Evolutionary conservation across 2,797 vertebrate genomes (phyloP).

Genomic region (Bufotes viridis): DNA sequence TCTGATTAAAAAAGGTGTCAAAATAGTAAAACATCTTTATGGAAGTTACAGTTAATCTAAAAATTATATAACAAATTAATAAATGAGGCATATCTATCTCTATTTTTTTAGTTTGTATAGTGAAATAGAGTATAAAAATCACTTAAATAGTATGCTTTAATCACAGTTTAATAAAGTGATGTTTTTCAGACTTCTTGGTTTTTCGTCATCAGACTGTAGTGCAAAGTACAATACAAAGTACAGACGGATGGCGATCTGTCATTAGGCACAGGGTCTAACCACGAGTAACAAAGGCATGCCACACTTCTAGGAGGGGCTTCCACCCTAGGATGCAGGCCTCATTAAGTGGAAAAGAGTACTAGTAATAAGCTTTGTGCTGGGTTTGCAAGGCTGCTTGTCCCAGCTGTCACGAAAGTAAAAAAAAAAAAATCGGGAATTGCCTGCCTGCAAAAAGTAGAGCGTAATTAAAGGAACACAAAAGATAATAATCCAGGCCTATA

Average conservation of each 20-base stretch:
- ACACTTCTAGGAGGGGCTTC: slow-evolving; percentile 93
- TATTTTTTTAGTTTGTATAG: background rate
- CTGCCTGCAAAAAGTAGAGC: slow-evolving; percentile 75
- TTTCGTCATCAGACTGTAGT: slow-evolving; percentile 74
- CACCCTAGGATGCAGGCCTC: slow-evolving; percentile 84
- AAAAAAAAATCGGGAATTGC: slow-evolving; percentile 78
- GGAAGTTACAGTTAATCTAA: background rate
- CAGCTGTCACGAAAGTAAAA: slow-evolving; percentile 89
- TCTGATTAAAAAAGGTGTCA: too few relatives aligned
- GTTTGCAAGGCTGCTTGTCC: slow-evolving; percentile 79
- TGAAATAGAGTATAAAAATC: background rate
- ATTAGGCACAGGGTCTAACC: slow-evolving; percentile 66
- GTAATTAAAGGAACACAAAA: slow-evolving; percentile 80
- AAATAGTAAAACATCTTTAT: background rate
- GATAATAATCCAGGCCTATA: slow-evolving; percentile 74
- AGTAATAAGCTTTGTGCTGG: slow-evolving; percentile 92
- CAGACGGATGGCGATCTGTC: slow-evolving; percentile 76
- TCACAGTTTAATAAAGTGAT: background rate
- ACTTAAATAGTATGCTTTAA: background rate
- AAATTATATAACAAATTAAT: background rate
- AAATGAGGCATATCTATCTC: too few relatives aligned
- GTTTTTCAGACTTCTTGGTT: background rate
- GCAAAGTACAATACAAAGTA: slow-evolving; percentile 69
- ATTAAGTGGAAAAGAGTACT: slow-evolving; percentile 84
- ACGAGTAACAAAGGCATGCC: slow-evolving; percentile 90